Percentiles rank a stretch among this genome's conserved stretches.
Conservation (phyloP, 2,888 invertebrate species). For the Oscheius sp. region DNA sequence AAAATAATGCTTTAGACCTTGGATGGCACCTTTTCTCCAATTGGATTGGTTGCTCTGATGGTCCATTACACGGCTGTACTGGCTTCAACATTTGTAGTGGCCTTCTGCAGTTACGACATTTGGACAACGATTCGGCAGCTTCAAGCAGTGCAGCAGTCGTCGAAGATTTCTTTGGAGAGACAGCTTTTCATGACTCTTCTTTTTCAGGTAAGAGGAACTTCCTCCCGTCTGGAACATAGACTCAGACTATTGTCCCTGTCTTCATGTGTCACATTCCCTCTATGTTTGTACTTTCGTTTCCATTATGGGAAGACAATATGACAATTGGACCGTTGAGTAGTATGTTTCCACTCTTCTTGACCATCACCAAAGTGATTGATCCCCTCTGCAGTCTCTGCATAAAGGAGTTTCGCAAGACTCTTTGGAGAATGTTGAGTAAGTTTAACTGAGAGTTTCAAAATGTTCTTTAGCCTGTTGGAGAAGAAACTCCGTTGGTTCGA, state of each 20-base stretch:
- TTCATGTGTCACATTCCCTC: conserved; percentile 9
- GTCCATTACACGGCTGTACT: conserved; percentile 12
- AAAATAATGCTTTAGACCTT: conserved; percentile 1
- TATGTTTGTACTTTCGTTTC: conserved; percentile 17
- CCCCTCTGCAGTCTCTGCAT: conserved; percentile 9
- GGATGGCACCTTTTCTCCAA: conserved; percentile 5
- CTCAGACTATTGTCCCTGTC: conserved; percentile 15
- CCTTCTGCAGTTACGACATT: conserved; percentile 1
- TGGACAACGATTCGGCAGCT: conserved; percentile 1
- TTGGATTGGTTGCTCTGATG: not conserved
- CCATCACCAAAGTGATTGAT: conserved; percentile 17
- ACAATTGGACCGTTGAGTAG: conserved; percentile 17
- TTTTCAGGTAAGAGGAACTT: conserved; percentile 5
- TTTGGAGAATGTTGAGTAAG: not conserved
- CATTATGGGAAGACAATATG: conserved; percentile 17
- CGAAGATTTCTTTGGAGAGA: not conserved
- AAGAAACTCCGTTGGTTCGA: no score
- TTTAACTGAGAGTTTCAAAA: not conserved
- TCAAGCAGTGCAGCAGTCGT: not conserved
- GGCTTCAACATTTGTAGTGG: not conserved
- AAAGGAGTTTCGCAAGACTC: not conserved
- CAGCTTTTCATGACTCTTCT: conserved; percentile 8
- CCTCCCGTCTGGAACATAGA: not conserved
- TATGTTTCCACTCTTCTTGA: conserved; percentile 9
- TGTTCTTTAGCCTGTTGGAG: not conserved